Base-by-base conservation (phyloP, 2,888 invertebrate genomes). In the Syritta pipiens region DNA sequence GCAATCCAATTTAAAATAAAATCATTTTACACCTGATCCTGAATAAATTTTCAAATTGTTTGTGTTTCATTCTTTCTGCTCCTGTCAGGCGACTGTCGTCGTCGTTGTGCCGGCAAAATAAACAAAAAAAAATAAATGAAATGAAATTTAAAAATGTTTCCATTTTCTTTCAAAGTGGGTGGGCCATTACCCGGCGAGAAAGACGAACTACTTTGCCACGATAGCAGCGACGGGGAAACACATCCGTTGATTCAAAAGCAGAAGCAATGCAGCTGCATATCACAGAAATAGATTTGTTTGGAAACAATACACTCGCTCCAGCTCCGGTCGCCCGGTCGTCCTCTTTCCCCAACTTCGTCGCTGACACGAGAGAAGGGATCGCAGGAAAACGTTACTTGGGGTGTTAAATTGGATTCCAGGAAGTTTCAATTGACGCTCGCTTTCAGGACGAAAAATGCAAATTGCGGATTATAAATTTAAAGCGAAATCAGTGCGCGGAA, bases 351-450 rank as follows among this genome's bases (percentile, higher is more conserved):
- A 32, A 26, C 10, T 10, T 53, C n/a, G n/a, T n/a, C 57, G 37
- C 55, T 30, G 55, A 67, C 48, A 46, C 26, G n/a, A n/a, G n/a
- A n/a, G n/a, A n/a, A n/a, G n/a, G n/a, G n/a, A n/a, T n/a, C 37
- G 19, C 59, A 53, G 63, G 53, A 53, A 76, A 68, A 28, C 48
- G 51, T 51, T 68, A 87, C 88, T 89, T 89, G 88, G 89, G 87
- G 89, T 89, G 89, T 88, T 89, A 89, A 90, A 90, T 90, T 90
- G 90, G 90, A 89, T 90, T 77, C 89, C 88, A 87, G 67, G 57
- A 75, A 75, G 68, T 81, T 75, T 75, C 81, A 75, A 81, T 75
- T 63, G 81, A 81, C 62, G 74, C 53, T 46, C 22, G 7, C 46
- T 76, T 42, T 35, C 35, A 72, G 55, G 67, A 62, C 48, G 49